Evolutionary conservation across 1,140 invertebrate genomes (phyloP), one percentile per base, ranked within the genome.

Genomic region (Danaus plexippus): DNA sequence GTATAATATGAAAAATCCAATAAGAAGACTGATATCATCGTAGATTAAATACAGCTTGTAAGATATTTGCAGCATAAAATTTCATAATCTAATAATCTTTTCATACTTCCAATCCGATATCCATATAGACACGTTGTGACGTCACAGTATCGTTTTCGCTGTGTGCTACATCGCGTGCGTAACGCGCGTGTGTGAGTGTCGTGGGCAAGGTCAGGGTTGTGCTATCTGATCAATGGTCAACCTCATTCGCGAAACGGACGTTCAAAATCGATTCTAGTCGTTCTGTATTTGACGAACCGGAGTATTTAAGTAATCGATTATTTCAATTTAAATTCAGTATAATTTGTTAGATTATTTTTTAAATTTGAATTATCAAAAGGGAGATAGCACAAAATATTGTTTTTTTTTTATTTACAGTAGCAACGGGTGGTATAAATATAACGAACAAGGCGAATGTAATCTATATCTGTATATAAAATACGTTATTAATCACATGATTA

Each of bases 401-500:
- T 57, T 9, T 64, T 63, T 63, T 54, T 52, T 57, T 64, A 63
- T 66, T 65, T 60, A 62, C 57, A 65, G 54, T 51, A 60, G 53
- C 54, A 57, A 60, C 58, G 54, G 63, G 54, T 55, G 63, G 54
- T 56, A 54, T 44, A 44, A 66, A 67, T 64, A 66, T 72, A 73
- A 78, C 22, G 22, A 32, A 32, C 22, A 6, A 32, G 22, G 22
- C 7, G 22, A 81, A 72, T 58, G 71, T 56, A 66, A 72, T 55
- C 73, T 75, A 78, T 84, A 15, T n/a, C n/a, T n/a, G n/a, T n/a
- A n/a, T n/a, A 79, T 69, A 78, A 80, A 81, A 69, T 75, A 67
- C 73, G 74, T 78, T 85, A 87, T 87, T 87, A 87, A 87, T 87
- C 81, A 87, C 72, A 71, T 75, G 77, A 80, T 85, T 85, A 85